Evolutionary conservation across 2,888 invertebrate species (phyloP), one percentile per base, ranked within the genome.

Genomic region (Epirrita christyi): DNA sequence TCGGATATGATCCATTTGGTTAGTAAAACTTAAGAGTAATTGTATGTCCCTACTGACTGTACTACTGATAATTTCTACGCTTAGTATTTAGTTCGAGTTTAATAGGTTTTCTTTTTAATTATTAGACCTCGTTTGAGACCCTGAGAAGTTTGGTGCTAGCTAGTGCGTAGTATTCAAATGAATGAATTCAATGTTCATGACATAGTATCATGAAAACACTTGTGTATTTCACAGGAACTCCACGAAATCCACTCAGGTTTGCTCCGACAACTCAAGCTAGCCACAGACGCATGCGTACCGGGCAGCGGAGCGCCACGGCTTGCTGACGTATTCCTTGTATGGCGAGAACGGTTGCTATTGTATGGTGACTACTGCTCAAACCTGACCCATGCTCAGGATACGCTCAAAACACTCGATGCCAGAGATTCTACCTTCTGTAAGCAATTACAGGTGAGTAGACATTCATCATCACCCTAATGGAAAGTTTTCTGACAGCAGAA

Each of bases 331-430:
- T 99, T 99, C 91, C 94, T 98, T 47, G 95, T 96, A 71, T 98
- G 96, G 94, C 95, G 98, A 71, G 97, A 97, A 79, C 95, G 96
- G 61, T 96, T 99, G 81, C 94, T 99, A 34, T 94, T 98, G 53
- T 99, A 99, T 80, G 99, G 98, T 10, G 96, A 97, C 78, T 99
- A 98, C 86, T 99, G 99, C 91, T 97, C 98, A 44, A 97, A 98
- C 85, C 93, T 99, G 61, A 96, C 98, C 0, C 93, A 93, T 51
- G 98, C 98, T n/a, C 97, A 98, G 80, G 95, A 95, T 63, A 93
- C 95, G 57, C 93, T 99, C 57, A 97, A 97, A 83, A 94, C 96
- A 40, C 79, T 96, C 5, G 96, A 96, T 70, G 92, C 94, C 28
- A 94, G 93, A 61, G 95, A 95, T 76, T 94, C 94, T 61, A 75